Conservation (phyloP, 2,113 vertebrate genomes). For the Rhinogobius similis region DNA sequence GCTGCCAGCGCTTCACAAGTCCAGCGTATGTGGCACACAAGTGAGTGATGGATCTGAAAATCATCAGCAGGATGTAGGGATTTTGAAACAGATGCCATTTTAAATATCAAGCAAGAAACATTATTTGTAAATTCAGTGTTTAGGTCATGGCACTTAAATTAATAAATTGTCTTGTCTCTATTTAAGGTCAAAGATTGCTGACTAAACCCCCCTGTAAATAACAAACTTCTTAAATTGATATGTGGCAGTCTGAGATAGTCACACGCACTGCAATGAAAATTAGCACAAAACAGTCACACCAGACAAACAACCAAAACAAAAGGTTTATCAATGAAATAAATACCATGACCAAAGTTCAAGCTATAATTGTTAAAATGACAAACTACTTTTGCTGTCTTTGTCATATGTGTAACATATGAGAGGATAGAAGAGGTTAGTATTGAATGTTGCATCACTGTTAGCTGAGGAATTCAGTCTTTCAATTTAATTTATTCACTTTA, state of each 20-base stretch:
- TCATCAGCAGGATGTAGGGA: neutral
- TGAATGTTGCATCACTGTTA: constrained; percentile 37
- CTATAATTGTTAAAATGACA: neutral
- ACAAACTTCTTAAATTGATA: constrained; percentile 1
- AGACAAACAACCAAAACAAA: constrained; percentile 5
- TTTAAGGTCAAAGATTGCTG: neutral
- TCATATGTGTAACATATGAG: neutral
- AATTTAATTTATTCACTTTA: constrained; percentile 64
- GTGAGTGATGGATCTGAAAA: neutral
- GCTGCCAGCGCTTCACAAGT: constrained; percentile 7
- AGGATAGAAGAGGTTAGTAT: constrained; percentile 55
- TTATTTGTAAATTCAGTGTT: neutral
- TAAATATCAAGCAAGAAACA: neutral
- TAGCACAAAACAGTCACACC: too few species aligned
- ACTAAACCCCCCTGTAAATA: neutral
- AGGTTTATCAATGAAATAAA: neutral
- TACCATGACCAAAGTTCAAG: neutral
- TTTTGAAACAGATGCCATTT: neutral
- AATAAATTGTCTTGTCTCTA: neutral
- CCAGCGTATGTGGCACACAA: constrained; percentile 2
- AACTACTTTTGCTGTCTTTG: constrained; percentile 7
- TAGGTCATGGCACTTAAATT: neutral
- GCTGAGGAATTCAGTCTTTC: constrained; percentile 72
- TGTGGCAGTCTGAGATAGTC: too few species aligned
- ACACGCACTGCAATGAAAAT: too few species aligned